Base-by-base conservation (phyloP, 2,888 invertebrate species). In the Phyto melanocephala region DNA sequence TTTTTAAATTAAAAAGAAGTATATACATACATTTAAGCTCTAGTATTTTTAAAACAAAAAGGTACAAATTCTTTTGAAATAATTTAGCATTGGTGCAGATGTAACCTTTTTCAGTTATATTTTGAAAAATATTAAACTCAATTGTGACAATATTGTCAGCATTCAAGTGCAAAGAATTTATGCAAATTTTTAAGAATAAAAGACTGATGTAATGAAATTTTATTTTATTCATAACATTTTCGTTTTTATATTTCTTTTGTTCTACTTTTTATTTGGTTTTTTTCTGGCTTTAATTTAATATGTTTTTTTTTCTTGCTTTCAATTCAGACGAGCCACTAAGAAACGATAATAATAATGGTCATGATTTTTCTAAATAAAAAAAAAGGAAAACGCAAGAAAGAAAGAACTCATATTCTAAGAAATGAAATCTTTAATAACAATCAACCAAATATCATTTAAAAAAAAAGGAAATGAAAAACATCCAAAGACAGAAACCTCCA, bases 161-260 rank as follows among this genome's bases (percentile, higher is more conserved):
- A 58, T 78, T 58, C 2, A 56, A 72, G 50, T 77, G 68, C 56
- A 63, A 28, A 56, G 63, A 79, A 82, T 71, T 82, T 82, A 79
- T 75, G 75, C 75, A 82, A 82, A 82, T 75, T 40, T 82, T 65
- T 79, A 79, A 75, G 56, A 50, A 58, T 45, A 56, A 45, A 78
- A 67, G 37, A 67, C 78, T 22, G 65, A 71, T 72, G 71, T 79
- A 78, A 82, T 79, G 79, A 79, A 75, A 79, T 82, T 82, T 75
- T 67, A 82, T 79, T 67, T 79, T 75, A 71, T 71, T 76, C 75
- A 79, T 76, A 79, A 65, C 33, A 68, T 72, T 72, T 77, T 71
- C 22, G 54, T 50, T 54, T 22, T 42, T 17, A 6, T 35, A 13
- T 37, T 20, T 15, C 10, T 2, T 42, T 45, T 56, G 56, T 35